Conservation (phyloP, 2,888 invertebrate genomes). For the Andrena hattorfiana region DNA sequence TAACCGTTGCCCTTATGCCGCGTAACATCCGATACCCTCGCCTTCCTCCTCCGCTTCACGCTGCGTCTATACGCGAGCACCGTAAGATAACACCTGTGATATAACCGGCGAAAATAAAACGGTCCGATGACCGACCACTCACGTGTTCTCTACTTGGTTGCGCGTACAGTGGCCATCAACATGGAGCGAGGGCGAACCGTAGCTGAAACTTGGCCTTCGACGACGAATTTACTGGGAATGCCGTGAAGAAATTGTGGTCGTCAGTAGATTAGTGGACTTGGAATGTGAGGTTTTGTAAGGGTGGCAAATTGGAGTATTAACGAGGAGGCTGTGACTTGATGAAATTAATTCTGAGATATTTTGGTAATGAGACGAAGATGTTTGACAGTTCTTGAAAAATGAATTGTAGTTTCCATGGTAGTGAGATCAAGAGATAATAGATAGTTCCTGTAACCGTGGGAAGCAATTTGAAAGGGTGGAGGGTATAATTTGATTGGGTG, state of each 20-base stretch:
- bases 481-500: too few relatives aligned
- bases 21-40: constrained; percentile 77
- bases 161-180: constrained; percentile 38
- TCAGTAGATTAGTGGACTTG: not conserved
- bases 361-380: not conserved
- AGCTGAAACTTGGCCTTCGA: not conserved
- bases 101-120: constrained; percentile 72
- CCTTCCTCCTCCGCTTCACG: constrained; percentile 49
- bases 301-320: too few relatives aligned
- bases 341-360: not conserved
- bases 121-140: constrained; percentile 61
- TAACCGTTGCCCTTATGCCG: constrained; percentile 77
- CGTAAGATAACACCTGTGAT: constrained; percentile 77
- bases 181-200: not conserved
- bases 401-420: too few relatives aligned
- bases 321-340: not conserved
- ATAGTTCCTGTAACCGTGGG: too few relatives aligned
- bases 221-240: constrained; percentile 6
- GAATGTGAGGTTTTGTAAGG: not conserved
- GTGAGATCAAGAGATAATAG: too few relatives aligned
- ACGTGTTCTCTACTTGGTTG: constrained; percentile 35
- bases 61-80: constrained; percentile 55
- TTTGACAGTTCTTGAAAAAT: too few relatives aligned
- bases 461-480: too few relatives aligned
- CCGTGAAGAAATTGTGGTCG: not conserved